Evolutionary conservation across 2,113 vertebrate species (phyloP), one percentile per base, ranked within the genome.

Genomic region (Cinclus cinclus): DNA sequence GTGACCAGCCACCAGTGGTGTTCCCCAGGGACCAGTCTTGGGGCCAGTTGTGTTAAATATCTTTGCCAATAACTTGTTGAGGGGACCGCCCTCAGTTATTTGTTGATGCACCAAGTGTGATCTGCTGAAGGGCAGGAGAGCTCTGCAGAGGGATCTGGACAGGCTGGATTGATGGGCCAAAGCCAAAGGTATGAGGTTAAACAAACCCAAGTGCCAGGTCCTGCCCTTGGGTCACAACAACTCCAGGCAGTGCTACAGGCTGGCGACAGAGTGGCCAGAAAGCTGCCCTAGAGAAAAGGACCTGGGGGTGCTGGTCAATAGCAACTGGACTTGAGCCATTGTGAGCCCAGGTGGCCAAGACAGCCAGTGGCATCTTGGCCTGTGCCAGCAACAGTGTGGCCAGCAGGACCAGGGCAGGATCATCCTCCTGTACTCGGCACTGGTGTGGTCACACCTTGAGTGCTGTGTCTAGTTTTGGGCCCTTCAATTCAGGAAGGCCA

Each of bases 401-500:
- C 86, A 73, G 31, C 18, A 65, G 59, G 59, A 42, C 1, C 15
- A 58, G 50, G 42, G 15, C 55, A 50, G 18, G 59, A 65, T 5
- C 3, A 3, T n/a, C 6, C 15, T 9, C 41, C 16, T 17, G 24
- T 10, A 15, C 49, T 55, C 1, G 0, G 49, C 65, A 12, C n/a
- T 47, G 49, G 6, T 47, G 56, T 22, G 50, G 35, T 0, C 41
- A 42, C 35, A 42, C 42, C 35, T 49, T 0, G 0, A 47, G 8
- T 47, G 7, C 35, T 31, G 25, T 10, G 35, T 19, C 14, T 35
- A 22, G 12, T 31, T 63, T 4, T 22, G 35, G 17, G 30, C 14
- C 14, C 17, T 31, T 56, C 42, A 31, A 2, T 27, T 27, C 50
- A 49, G 17, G 56, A 71, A 49, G 50, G 6, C 1, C 21, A 19